Base-by-base conservation (phyloP, 2,888 invertebrate genomes). In the Seira musarum region DNA sequence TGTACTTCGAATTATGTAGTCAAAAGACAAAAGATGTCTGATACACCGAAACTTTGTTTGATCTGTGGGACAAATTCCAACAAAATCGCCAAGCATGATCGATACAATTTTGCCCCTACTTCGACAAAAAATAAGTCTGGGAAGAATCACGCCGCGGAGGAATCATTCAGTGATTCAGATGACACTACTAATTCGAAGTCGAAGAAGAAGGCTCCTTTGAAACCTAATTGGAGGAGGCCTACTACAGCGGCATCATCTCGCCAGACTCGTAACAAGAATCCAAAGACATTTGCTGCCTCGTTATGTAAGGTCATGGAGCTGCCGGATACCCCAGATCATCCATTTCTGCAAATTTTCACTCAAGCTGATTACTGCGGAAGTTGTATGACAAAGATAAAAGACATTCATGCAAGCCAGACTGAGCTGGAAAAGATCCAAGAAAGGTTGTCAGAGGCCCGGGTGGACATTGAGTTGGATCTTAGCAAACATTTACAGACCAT, bases 401-500 rank as follows among this genome's bases (percentile, higher is more conserved):
- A 81, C 8, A 57, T 66, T 5, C 75, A 81, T 63, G 17, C 17
- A 0, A 8, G 13, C 21, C 71, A 75, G 25, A 40, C 15, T 49
- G 75, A 76, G 15, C 13, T 81, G 63, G 80, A 81, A 53, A 75
- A 66, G n/a, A 30, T 76, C 40, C 75, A 76, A 49, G 63, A 22
- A n/a, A 66, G 25, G 49, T 53, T 81, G 10, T 1, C 25, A 0
- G 80, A 81, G 25, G 70, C 66, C n/a, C 46, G 66, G 64, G 68
- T 72, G 5, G 80, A 81, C 40, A 35, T 81, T 71, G 80, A 81
- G 22, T 63, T 81, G 6, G 80, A 81, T 24, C 21, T 81, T 8
- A 81, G 80, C 63, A 81, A 81, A 22, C 80, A 81, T 64, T 64
- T 81, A 40, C 66, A 75, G 21, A 76, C 57, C 30, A 70, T 81